Conservation (phyloP, 1,140 invertebrate genomes). For the Amphibalanus amphitrite region DNA sequence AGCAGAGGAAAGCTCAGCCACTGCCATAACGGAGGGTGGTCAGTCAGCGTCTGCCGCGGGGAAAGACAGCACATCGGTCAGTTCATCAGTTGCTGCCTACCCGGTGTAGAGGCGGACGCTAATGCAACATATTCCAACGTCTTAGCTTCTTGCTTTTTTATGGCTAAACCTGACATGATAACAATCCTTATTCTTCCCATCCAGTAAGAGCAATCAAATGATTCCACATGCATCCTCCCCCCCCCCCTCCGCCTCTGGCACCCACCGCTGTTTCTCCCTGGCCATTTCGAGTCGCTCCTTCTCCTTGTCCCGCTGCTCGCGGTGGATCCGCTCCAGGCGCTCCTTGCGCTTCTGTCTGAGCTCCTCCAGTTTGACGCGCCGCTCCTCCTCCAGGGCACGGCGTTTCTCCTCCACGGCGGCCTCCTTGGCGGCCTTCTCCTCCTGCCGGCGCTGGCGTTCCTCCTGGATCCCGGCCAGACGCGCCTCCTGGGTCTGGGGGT, state of each 20-base stretch:
- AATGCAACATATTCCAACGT: no score
- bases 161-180: no score
- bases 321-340: constrained; percentile 66
- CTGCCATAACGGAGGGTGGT: no score
- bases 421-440: constrained; percentile 87
- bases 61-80: no score
- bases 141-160: no score
- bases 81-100: no score
- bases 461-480: constrained; percentile 28
- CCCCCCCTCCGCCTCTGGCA: constrained; percentile 28
- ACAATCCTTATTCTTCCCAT: no score
- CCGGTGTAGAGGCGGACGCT: no score
- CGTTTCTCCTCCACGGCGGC: constrained; percentile 79
- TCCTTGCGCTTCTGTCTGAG: constrained; percentile 67
- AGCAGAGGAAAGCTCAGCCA: no score
- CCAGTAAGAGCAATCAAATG: no score
- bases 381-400: constrained; percentile 63
- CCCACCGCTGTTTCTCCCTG: constrained; percentile 40
- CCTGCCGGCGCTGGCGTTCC: constrained; percentile 49
- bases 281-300: constrained; percentile 64
- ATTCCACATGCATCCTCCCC: no score
- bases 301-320: constrained; percentile 67
- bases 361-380: constrained; percentile 44
- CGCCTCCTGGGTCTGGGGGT: constrained; percentile 15
- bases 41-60: no score